Percentiles rank a stretch among this genome's conserved stretches.
Evolutionary conservation across 1,140 invertebrate species (phyloP).

Genomic region (Drosophila subobscura): DNA sequence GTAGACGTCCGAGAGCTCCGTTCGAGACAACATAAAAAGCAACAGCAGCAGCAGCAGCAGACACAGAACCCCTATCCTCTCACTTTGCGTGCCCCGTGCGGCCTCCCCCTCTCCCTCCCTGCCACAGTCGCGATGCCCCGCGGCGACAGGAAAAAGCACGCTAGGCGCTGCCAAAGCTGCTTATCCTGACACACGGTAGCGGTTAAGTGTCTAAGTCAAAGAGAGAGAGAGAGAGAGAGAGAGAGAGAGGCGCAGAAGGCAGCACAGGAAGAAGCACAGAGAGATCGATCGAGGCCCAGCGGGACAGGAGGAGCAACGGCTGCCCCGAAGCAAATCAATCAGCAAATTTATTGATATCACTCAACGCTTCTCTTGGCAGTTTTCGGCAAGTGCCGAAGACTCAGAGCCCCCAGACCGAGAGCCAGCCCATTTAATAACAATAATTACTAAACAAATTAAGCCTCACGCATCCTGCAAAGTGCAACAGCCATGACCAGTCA

Average conservation of each 20-base stretch:
- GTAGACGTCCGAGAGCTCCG: conserved; percentile 77
- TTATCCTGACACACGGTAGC: conserved; percentile 76
- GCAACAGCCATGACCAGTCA: neutral
- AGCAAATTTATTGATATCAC: conserved; percentile 60
- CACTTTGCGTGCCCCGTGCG: neutral
- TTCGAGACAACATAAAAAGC: conserved; percentile 59
- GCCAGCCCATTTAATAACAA: conserved; percentile 60
- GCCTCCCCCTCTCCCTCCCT: neutral
- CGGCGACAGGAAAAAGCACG: conserved; percentile 73
- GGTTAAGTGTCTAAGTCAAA: conserved; percentile 58
- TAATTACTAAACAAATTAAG: conserved; percentile 72
- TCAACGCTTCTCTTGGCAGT: conserved; percentile 22
- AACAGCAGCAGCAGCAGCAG: conserved; percentile 22
- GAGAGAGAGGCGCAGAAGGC: conserved; percentile 11
- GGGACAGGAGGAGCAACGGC: conserved; percentile 10
- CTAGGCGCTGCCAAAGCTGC: conserved; percentile 66
- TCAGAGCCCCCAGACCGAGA: neutral
- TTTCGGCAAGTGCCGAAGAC: neutral
- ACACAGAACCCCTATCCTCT: conserved; percentile 5
- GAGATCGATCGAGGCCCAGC: conserved; percentile 34
- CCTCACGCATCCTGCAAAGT: conserved; percentile 40
- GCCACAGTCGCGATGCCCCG: conserved; percentile 39
- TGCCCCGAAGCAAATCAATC: conserved; percentile 56
- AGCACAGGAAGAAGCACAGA: conserved; percentile 14
- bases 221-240: conserved; percentile 23